These are phyloP conservation scores for Eucera pruinosa DNA, from an alignment of 2,888 invertebrate species.

Conservation along the genomic window DNA sequence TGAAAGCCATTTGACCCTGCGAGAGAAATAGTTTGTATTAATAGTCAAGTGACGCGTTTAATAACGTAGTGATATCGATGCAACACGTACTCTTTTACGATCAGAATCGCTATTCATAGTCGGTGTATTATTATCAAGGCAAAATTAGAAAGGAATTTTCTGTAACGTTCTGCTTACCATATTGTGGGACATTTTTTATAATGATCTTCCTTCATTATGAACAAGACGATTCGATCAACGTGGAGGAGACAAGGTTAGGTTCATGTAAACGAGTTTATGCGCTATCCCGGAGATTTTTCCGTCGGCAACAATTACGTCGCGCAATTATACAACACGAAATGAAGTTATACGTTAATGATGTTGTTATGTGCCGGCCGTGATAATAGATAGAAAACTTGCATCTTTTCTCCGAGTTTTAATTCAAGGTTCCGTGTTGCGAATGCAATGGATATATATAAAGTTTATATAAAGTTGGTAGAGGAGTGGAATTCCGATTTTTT, in stretches of 20 bases:
- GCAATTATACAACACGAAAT: conserved; percentile 26
- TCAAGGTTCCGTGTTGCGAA: conserved; percentile 16
- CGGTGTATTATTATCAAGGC: not conserved
- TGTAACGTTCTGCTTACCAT: not conserved
- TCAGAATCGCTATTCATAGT: not conserved
- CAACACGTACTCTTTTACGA: not conserved
- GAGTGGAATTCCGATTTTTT: too few species aligned
- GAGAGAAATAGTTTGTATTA: too few species aligned
- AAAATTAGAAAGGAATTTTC: conserved; percentile 28
- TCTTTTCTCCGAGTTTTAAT: not conserved
- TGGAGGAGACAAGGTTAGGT: not conserved
- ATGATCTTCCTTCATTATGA: not conserved
- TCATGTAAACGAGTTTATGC: not conserved
- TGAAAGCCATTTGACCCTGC: too few species aligned
- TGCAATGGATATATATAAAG: too few species aligned
- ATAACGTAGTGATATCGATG: not conserved
- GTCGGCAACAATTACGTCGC: not conserved
- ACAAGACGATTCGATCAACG: not conserved
- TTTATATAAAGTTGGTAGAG: too few species aligned
- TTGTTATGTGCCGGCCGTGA: not conserved
- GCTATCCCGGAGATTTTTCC: conserved; percentile 7
- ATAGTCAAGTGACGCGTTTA: not conserved
- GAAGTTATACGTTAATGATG: conserved; percentile 23
- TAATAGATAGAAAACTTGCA: conserved; percentile 11
- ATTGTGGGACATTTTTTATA: conserved; percentile 4